These are phyloP conservation scores for Stegana nigrithorax DNA, from an alignment of 2,888 invertebrate genomes.

Conservation along the genomic window DNA sequence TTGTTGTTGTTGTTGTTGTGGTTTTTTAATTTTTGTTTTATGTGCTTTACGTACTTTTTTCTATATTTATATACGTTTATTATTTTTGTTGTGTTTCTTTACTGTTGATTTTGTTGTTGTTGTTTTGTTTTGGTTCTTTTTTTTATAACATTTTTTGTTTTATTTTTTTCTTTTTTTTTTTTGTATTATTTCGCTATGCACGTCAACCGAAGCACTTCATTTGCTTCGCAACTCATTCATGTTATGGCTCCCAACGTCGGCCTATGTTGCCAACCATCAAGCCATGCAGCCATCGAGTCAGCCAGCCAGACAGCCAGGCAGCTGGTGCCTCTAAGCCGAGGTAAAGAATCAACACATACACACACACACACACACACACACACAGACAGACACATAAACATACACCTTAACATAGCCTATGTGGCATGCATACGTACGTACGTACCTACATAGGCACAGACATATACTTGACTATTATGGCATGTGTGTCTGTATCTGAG, in stretches of 20 bases:
- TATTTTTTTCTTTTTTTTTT: slow-evolving; percentile 9
- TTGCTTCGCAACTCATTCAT: slow-evolving; percentile 64
- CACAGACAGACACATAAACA: no score
- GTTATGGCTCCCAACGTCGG: slow-evolving; percentile 35
- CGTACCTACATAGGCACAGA: no score
- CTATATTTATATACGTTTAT: not conserved
- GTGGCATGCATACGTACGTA: no score
- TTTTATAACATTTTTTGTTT: not conserved
- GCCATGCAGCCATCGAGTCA: slow-evolving; percentile 15
- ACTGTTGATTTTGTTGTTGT: slow-evolving; percentile 15
- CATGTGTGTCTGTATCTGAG: slow-evolving; percentile 15
- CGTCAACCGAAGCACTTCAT: slow-evolving; percentile 56
- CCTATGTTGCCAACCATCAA: slow-evolving; percentile 12
- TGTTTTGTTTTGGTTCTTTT: slow-evolving; percentile 16
- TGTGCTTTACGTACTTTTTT: no score
- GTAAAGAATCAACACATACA: slow-evolving; percentile 50
- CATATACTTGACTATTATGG: no score
- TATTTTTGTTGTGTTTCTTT: slow-evolving; percentile 1
- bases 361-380: no score
- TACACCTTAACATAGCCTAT: no score
- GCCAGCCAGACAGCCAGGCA: slow-evolving; percentile 32
- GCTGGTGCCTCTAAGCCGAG: slow-evolving; percentile 49
- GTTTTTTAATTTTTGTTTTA: not conserved
- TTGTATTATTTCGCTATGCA: slow-evolving; percentile 8
- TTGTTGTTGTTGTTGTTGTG: not conserved